Base-by-base conservation (phyloP, 1,140 invertebrate species). In the Coenobita brevimanus region DNA sequence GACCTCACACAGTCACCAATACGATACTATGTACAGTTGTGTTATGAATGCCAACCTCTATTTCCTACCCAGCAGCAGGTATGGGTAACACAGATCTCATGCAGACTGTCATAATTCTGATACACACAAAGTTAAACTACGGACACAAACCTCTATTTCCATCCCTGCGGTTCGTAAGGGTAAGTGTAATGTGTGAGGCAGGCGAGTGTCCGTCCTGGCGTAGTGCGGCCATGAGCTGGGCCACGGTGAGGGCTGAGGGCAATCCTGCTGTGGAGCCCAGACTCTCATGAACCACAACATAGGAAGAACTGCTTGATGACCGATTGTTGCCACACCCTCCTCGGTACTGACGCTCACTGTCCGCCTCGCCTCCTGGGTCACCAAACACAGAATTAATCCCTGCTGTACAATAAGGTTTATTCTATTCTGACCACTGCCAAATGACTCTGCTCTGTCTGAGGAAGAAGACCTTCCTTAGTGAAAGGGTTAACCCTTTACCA, bases 201-300 rank as follows among this genome's bases (percentile, higher is more conserved):
- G 78, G 76, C 13, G 76, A 43, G 38, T 80, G 85, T 27, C 85
- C 85, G n/a, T 87, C 76, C n/a, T 87, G 85, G 30, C 85, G 85
- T 36, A 87, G 67, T 6, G 85, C 76, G 43, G 85, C 76, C 85
- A 87, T 87, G 57, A 87, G 60, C 76, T 87, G 85, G 46, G 85
- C 85, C 78, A 87, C 85, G 57, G 85, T 87, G 15, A 87, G 76
- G 15, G 43, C 71, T 27, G 85, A 71, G 24, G 85, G 85, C 33
- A 87, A 36, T n/a, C 85, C 85, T 24, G 85, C 79, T 15, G 78
- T 71, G 24, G 50, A 67, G 38, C 85, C 85, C 27, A 81, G 54
- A 24, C 76, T 87, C 27, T 87, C 85, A 21, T 87, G 85, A 2
- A 87, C 85, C 64, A 87, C 13, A n/a, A 64, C 78, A 27, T 87